A percentile compares a stretch with the other conserved stretches of the same genome.
These are phyloP conservation scores for Malthinus flaveolus DNA, from an alignment of 2,888 invertebrate genomes.

Conservation along the genomic window DNA sequence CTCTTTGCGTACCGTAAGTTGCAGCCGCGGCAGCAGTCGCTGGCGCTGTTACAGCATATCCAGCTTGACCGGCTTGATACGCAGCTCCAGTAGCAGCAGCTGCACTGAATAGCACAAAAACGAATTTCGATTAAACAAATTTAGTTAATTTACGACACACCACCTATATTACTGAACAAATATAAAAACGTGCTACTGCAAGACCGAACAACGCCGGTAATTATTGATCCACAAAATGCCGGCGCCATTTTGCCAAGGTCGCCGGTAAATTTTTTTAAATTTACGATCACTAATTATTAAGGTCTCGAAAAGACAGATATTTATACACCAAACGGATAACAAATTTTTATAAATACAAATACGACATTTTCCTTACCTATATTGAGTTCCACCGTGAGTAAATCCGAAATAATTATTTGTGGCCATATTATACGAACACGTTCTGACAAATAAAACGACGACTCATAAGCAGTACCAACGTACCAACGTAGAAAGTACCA, in stretches of 20 bases:
- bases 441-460: conserved; percentile 34
- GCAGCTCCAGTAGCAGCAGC: conserved; percentile 78
- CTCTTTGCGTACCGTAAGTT: conserved; percentile 81
- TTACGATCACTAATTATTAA: conserved; percentile 4
- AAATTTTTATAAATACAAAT: background rate
- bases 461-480: background rate
- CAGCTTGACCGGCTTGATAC: conserved; percentile 81
- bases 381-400: conserved; percentile 91
- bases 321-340: too few relatives aligned
- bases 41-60: conserved; percentile 81
- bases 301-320: too few relatives aligned
- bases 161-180: too few relatives aligned
- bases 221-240: conserved; percentile 55
- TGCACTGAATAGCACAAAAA: conserved; percentile 52
- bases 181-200: background rate
- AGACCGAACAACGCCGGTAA: conserved; percentile 17
- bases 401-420: conserved; percentile 95
- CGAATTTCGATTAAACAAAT: background rate
- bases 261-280: conserved; percentile 39
- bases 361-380: conserved; percentile 68
- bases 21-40: conserved; percentile 82
- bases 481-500: background rate
- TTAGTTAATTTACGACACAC: too few relatives aligned
- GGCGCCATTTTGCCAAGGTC: conserved; percentile 54
- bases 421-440: conserved; percentile 62